phyloP scores from a whole-genome alignment of 2,113 vertebrate species.

The Grammomys surdaster region DNA sequence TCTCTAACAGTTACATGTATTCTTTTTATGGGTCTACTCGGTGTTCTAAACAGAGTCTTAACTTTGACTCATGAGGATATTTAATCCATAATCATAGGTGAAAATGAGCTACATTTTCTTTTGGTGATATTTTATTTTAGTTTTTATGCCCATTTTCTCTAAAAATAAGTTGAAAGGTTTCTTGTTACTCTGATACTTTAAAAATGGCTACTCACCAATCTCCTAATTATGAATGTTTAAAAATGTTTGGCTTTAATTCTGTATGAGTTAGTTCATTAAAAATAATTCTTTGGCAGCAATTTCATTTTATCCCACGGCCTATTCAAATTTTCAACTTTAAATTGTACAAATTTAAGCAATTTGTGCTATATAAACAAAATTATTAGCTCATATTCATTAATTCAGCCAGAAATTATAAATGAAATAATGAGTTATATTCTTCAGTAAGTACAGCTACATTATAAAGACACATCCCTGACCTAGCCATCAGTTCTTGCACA shows the following conservation, averaged over 20 bases:
- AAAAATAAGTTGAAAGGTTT: slow-evolving; percentile 28
- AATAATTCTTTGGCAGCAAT: slow-evolving; percentile 48
- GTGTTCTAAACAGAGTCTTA: slow-evolving; percentile 1
- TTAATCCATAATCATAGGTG: slow-evolving; percentile 24
- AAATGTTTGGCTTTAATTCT: slow-evolving; percentile 49
- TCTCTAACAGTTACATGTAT: not conserved
- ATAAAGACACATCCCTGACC: not conserved
- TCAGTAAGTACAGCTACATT: not conserved
- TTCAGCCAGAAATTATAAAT: not conserved
- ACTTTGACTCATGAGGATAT: slow-evolving; percentile 31
- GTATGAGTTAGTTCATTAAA: slow-evolving; percentile 14
- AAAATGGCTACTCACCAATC: not conserved
- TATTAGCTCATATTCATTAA: slow-evolving; percentile 45
- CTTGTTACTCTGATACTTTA: slow-evolving; percentile 9
- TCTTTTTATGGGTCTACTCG: slow-evolving; percentile 5
- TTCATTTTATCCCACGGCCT: slow-evolving; percentile 23
- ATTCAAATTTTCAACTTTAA: slow-evolving; percentile 43
- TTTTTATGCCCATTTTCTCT: slow-evolving; percentile 57
- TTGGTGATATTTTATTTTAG: not conserved
- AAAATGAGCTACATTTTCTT: slow-evolving; percentile 47
- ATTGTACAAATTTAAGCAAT: slow-evolving; percentile 7
- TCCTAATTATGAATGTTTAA: not conserved
- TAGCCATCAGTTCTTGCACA: slow-evolving; percentile 39
- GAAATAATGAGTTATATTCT: slow-evolving; percentile 27
- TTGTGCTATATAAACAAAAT: slow-evolving; percentile 26